These are phyloP conservation scores for Tupiocoris notatus DNA, from an alignment of 2,888 invertebrate species.

Conservation along the genomic window DNA sequence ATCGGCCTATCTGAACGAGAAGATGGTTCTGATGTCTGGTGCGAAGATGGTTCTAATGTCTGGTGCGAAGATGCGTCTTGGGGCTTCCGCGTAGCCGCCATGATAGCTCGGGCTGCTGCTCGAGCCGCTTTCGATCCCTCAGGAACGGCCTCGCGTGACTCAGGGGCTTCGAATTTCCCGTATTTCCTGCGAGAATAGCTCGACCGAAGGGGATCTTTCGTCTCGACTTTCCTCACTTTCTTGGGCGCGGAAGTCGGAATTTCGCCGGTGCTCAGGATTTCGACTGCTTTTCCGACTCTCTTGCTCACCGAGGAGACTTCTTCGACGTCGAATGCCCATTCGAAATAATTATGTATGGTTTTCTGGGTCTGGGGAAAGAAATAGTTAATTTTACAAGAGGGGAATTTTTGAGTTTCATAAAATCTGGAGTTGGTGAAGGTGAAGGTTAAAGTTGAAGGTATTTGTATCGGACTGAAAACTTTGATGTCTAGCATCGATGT, in stretches of 20 bases:
- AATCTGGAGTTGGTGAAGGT: too few species aligned
- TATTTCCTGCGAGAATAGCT: conserved; percentile 29
- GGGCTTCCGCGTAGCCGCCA: conserved; percentile 26
- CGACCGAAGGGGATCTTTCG: conserved; percentile 16
- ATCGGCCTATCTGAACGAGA: neutral
- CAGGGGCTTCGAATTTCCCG: neutral
- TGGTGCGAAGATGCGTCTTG: neutral
- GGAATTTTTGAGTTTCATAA: too few species aligned
- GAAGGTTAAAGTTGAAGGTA: too few species aligned
- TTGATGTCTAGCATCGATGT: too few species aligned
- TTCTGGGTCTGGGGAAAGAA: conserved; percentile 67
- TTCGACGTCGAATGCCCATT: conserved; percentile 61
- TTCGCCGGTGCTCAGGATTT: conserved; percentile 57
- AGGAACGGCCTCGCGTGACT: conserved; percentile 2
- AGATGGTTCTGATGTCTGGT: neutral
- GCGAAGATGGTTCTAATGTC: neutral
- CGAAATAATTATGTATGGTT: conserved; percentile 71
- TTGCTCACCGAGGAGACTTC: conserved; percentile 70
- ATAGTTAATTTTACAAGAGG: too few species aligned
- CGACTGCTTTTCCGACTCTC: conserved; percentile 74
- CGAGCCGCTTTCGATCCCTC: conserved; percentile 19
- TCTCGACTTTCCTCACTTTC: conserved; percentile 3
- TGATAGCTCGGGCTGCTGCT: conserved; percentile 25
- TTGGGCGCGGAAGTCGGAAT: conserved; percentile 10
- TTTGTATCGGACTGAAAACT: too few species aligned